A percentile compares a stretch with the other conserved stretches of the same genome.
These are phyloP conservation scores for Tortricodes alternella DNA, from an alignment of 2,888 invertebrate species.

Conservation along the genomic window DNA sequence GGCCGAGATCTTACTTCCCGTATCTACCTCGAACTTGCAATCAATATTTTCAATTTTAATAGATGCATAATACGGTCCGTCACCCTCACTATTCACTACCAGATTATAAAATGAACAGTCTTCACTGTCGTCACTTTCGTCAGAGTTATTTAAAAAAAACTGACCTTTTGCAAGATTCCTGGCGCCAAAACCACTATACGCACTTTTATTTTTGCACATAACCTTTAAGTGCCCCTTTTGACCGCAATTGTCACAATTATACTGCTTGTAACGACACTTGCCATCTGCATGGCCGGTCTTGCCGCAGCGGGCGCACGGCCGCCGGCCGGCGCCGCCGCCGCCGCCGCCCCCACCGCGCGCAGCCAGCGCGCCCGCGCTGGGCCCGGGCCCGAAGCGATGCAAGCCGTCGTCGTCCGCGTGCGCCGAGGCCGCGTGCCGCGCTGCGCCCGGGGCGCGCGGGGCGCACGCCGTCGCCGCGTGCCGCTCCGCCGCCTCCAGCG, in stretches of 20 bases:
- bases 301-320: slow-evolving; percentile 7
- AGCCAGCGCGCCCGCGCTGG: not conserved
- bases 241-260: slow-evolving; percentile 2
- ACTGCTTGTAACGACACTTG: slow-evolving; percentile 1
- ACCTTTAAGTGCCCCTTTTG: slow-evolving; percentile 1
- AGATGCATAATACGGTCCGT: no score
- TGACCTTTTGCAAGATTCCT: not conserved
- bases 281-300: not conserved
- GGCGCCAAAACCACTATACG: not conserved
- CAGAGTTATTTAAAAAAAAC: not conserved
- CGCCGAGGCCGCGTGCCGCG: not conserved
- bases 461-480: slow-evolving; percentile 18
- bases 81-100: not conserved
- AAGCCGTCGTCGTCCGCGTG: no score
- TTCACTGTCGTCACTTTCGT: not conserved
- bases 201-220: not conserved
- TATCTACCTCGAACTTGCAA: no score
- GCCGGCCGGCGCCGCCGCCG: no score
- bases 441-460: not conserved
- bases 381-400: not conserved
- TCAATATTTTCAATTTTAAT: no score
- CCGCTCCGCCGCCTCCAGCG: slow-evolving; percentile 28
- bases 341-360: no score
- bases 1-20: no score
- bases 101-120: not conserved